These are phyloP conservation scores for Yponomeuta cagnagella DNA, from an alignment of 2,888 invertebrate genomes.

Conservation along the genomic window DNA sequence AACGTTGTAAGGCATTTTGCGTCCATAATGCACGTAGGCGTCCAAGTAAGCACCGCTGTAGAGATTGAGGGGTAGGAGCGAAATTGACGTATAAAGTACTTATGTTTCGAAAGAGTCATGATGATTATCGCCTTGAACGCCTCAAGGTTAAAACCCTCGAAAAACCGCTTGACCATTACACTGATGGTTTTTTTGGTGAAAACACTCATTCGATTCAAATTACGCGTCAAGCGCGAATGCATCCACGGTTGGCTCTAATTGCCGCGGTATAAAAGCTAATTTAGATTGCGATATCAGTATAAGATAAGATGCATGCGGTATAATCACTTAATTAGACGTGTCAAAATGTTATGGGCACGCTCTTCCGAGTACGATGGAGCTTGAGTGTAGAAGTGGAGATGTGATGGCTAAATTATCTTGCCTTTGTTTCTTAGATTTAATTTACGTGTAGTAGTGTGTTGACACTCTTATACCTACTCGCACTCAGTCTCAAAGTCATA, in stretches of 20 bases:
- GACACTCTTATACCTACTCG: too few species aligned
- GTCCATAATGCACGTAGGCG: constrained; percentile 31
- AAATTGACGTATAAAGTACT: constrained; percentile 1
- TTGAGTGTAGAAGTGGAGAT: background rate
- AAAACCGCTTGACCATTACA: constrained; percentile 1
- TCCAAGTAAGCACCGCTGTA: background rate
- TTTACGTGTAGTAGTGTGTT: too few species aligned
- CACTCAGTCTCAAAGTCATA: too few species aligned
- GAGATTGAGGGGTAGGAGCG: background rate
- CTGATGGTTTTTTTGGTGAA: constrained; percentile 6
- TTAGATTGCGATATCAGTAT: background rate
- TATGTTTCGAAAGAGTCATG: background rate
- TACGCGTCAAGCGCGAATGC: constrained; percentile 8
- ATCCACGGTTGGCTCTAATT: background rate
- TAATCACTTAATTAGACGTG: constrained; percentile 16
- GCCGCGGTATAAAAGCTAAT: background rate
- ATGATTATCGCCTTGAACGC: constrained; percentile 3
- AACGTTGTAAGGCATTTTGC: constrained; percentile 50
- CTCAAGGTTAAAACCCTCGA: background rate
- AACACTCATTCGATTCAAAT: background rate
- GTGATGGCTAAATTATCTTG: constrained; percentile 17
- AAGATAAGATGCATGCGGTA: background rate
- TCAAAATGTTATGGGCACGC: constrained; percentile 13
- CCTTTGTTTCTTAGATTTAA: too few species aligned
- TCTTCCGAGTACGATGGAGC: constrained; percentile 10